phyloP scores from a whole-genome alignment of 2,113 vertebrate species.

The Hippolais icterina region DNA sequence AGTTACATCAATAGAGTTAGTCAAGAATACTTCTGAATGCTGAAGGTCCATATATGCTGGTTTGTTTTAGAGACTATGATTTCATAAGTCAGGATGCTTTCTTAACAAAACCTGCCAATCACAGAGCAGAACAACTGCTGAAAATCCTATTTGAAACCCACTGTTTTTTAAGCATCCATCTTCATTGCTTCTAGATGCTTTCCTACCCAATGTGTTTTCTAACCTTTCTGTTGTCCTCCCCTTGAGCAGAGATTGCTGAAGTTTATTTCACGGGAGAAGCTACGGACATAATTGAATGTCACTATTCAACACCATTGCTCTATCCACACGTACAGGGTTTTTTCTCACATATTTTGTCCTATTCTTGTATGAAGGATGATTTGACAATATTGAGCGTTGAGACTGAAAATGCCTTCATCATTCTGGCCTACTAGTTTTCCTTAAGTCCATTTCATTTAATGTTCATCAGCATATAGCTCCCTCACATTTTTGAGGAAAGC shows the following conservation, averaged over 20 bases:
- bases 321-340: fast-evolving
- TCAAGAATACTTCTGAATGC: background rate
- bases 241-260: background rate
- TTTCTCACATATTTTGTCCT: background rate
- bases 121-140: background rate
- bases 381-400: background rate
- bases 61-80: background rate
- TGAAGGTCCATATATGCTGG: background rate
- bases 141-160: background rate
- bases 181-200: background rate
- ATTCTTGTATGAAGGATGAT: background rate
- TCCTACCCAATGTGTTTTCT: background rate
- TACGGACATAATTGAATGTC: background rate
- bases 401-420: background rate
- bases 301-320: background rate
- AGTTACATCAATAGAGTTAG: background rate
- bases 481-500: background rate
- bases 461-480: background rate
- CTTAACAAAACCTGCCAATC: background rate
- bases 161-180: background rate
- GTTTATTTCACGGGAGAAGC: background rate
- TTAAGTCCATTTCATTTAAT: background rate
- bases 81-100: background rate
- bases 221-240: background rate
- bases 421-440: background rate